Evolutionary conservation across 2,113 vertebrate genomes (phyloP), one percentile per base, ranked within the genome.

Genomic region (Embiotoca jacksoni): DNA sequence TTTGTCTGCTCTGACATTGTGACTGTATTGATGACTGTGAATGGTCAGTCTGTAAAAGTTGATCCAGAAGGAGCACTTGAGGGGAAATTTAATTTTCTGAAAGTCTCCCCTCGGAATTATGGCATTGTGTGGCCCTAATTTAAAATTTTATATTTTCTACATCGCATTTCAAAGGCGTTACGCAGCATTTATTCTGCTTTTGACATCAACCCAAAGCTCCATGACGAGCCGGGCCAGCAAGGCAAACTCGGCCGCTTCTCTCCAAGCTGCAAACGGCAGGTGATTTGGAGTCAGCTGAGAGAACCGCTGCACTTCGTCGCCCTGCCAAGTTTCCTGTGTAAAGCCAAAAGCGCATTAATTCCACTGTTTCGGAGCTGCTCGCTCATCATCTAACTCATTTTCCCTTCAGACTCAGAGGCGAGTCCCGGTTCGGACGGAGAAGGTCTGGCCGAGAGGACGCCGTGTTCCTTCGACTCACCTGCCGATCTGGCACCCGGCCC

Each of bases 361-460:
- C 79, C 55, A 16, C 71, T 61, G 60, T 81, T 81, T 85, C 39
- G 52, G 62, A 64, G 80, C 63, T 16, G 59, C 72, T 47, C 61
- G 61, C 78, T 93, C 84, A 84, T 84, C 83, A 39, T 75, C 70
- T 23, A 78, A 54, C 68, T 63, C 69, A 63, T 81, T 72, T 57
- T 3, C 41, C 71, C 56, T 37, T 33, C 93, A 99, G 97, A 99
- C 89, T 99, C 97, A 0, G 97, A 99, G 85, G 96, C 97, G 89
- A 99, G 98, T 90, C 97, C 97, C 7, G 96, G 97, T 70, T 98
- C 98, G 2, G 97, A 98, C 88, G 96, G 96, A 0, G 97, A 99
- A 86, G 97, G 95, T 55, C 87, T 99, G 89, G 94, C 97, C 6
- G 97, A 99, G 88, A 94, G 97, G 86, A 97, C 97, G 0, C 96